phyloP scores from a whole-genome alignment of 2,888 invertebrate species.

The Macrophya annulata region DNA sequence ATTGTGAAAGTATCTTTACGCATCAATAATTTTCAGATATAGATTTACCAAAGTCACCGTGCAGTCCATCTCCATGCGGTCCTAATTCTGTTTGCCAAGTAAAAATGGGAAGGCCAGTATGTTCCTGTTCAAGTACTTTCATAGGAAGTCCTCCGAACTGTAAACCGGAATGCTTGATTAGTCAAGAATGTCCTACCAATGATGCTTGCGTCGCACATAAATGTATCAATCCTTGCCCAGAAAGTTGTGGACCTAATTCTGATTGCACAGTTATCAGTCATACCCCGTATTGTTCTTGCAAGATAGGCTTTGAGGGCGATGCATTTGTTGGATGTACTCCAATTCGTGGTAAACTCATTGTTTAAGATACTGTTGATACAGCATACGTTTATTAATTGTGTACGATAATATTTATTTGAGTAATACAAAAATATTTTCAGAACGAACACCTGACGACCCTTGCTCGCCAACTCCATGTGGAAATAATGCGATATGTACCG shows the following conservation, averaged over 20 bases:
- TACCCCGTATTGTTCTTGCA: slow-evolving; percentile 91
- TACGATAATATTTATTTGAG: background rate
- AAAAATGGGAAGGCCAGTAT: slow-evolving; percentile 89
- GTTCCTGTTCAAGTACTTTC: slow-evolving; percentile 90
- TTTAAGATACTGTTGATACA: background rate
- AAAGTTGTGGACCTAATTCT: slow-evolving; percentile 90
- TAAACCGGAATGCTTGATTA: slow-evolving; percentile 91
- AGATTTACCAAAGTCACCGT: slow-evolving; percentile 76
- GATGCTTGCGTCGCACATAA: slow-evolving; percentile 91
- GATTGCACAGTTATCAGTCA: slow-evolving; percentile 90
- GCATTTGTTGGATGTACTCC: slow-evolving; percentile 91
- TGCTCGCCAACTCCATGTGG: slow-evolving; percentile 92
- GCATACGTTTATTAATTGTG: background rate
- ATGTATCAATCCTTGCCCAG: slow-evolving; percentile 90
- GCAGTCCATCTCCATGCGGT: slow-evolving; percentile 85
- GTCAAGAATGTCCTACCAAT: slow-evolving; percentile 89
- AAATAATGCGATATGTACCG: slow-evolving; percentile 90
- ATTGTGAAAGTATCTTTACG: background rate
- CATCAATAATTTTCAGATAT: slow-evolving; percentile 57
- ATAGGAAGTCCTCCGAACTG: slow-evolving; percentile 91
- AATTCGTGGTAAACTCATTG: slow-evolving; percentile 76
- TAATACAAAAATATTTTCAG: slow-evolving; percentile 60
- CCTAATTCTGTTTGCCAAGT: slow-evolving; percentile 93
- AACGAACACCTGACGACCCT: slow-evolving; percentile 80
- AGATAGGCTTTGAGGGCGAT: slow-evolving; percentile 90